Percentiles rank a stretch among this genome's conserved stretches.
Conservation (phyloP, 2,797 vertebrate genomes). For the Anas flavirostris region DNA sequence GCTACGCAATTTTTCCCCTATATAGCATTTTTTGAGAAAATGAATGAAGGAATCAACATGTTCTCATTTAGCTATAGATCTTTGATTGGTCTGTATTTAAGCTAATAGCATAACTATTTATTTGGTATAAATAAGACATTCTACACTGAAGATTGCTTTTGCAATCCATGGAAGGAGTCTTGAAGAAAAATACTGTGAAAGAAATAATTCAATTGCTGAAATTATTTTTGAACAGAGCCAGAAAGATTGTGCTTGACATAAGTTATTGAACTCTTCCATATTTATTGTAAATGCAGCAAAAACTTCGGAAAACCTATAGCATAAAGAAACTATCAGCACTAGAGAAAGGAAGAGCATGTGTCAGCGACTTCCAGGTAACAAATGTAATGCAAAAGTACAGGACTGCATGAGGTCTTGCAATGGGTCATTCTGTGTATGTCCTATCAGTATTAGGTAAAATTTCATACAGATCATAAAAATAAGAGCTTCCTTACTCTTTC, state of each 20-base stretch:
- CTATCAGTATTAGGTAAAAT: background rate
- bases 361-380: background rate
- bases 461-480: background rate
- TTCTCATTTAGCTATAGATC: constrained; percentile 55
- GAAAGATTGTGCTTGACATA: background rate
- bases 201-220: constrained; percentile 15
- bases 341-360: background rate
- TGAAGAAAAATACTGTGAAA: background rate
- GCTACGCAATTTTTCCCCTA: constrained; percentile 34
- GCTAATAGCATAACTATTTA: constrained; percentile 63
- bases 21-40: constrained; percentile 43
- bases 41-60: constrained; percentile 63
- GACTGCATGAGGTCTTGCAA: background rate
- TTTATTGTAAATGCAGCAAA: background rate
- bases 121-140: constrained; percentile 61
- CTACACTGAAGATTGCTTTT: constrained; percentile 6
- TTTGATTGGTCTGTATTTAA: constrained; percentile 64
- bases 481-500: background rate
- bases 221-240: background rate
- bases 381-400: background rate
- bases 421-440: background rate
- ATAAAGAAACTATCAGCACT: background rate
- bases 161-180: background rate
- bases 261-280: background rate
- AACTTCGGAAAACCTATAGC: background rate